A percentile compares a stretch with the other conserved stretches of the same genome.
Evolutionary conservation across 2,888 invertebrate genomes (phyloP).

Genomic region (Synergus laeviventris): DNA sequence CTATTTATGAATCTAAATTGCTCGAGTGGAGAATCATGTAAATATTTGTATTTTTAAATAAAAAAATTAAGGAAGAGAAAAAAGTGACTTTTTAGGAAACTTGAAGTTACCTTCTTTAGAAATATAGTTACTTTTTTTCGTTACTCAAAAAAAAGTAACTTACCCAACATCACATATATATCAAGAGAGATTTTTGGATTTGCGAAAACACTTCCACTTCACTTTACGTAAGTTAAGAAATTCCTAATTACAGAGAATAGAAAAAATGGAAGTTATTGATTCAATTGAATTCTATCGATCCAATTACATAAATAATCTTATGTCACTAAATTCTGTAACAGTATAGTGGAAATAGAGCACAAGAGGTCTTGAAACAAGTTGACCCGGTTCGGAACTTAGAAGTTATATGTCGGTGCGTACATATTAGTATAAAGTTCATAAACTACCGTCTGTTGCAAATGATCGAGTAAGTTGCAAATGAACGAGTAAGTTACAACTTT

Average conservation of each 20-base stretch:
- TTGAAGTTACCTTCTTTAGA: too few species aligned
- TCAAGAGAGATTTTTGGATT: not conserved
- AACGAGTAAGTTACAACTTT: not conserved
- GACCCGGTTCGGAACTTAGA: not conserved
- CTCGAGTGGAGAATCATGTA: too few species aligned
- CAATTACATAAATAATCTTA: not conserved
- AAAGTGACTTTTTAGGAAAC: too few species aligned
- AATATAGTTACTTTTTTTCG: too few species aligned
- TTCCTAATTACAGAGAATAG: not conserved
- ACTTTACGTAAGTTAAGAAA: not conserved
- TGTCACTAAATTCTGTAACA: not conserved
- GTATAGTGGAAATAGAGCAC: not conserved
- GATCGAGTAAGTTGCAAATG: not conserved
- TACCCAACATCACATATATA: too few species aligned
- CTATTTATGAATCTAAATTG: too few species aligned
- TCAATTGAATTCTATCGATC: not conserved
- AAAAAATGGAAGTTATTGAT: not conserved
- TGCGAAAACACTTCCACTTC: not conserved
- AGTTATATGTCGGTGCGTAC: too few species aligned
- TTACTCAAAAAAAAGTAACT: too few species aligned
- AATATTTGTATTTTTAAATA: too few species aligned
- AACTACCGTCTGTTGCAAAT: not conserved
- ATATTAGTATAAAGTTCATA: not conserved
- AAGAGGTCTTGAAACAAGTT: not conserved
- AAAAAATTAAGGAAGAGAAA: too few species aligned